phyloP scores from a whole-genome alignment of 2,888 invertebrate genomes.

The Tenthredo scrophulariae region DNA sequence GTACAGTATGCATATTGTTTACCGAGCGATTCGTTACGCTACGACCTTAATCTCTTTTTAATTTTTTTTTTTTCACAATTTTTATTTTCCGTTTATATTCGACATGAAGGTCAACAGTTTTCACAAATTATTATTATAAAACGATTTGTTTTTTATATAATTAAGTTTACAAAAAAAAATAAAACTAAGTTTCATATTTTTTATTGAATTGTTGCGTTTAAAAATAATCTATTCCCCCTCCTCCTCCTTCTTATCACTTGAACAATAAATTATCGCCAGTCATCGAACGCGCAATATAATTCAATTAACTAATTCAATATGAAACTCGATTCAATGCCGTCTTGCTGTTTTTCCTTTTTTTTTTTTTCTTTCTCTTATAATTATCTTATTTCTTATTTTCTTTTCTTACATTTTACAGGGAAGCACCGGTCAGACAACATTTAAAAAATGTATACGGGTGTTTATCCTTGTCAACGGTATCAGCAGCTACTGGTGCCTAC shows the following conservation, averaged over 20 bases:
- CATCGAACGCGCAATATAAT: neutral
- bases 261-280: slow-evolving; percentile 21
- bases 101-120: neutral
- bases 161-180: neutral
- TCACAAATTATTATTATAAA: neutral
- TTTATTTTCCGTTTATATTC: neutral
- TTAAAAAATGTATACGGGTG: slow-evolving; percentile 97
- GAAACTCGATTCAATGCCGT: slow-evolving; percentile 29
- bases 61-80: neutral
- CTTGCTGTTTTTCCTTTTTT: neutral
- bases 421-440: slow-evolving; percentile 92
- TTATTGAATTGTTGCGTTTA: neutral
- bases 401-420: slow-evolving; percentile 81
- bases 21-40: neutral
- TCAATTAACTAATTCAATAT: slow-evolving; percentile 27
- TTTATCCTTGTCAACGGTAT: slow-evolving; percentile 90
- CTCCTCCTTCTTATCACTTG: neutral
- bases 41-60: neutral
- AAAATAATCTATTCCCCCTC: too few species aligned
- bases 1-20: neutral
- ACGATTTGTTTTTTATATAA: neutral
- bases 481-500: slow-evolving; percentile 91
- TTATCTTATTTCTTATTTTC: slow-evolving; percentile 5
- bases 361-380: too few species aligned
- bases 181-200: neutral